Base-by-base conservation (phyloP, 2,797 vertebrate species). In the Pogonophryne albipinna region DNA sequence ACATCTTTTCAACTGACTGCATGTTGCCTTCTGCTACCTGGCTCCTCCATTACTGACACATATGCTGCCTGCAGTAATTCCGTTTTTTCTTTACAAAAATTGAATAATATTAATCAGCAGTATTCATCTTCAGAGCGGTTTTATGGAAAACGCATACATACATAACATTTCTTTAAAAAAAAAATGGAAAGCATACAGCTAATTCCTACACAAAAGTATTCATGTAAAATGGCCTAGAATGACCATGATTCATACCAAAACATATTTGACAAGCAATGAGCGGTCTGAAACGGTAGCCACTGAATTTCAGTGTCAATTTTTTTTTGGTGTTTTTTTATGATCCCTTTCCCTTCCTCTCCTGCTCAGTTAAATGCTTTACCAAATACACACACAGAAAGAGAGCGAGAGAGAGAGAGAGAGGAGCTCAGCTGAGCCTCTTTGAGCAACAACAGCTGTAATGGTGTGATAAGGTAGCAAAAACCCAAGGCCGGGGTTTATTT, bases 391-490 rank as follows among this genome's bases (percentile, higher is more conserved):
- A 27, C 27, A 27, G 4, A 27, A 5, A 27, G 27, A 27, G 27
- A 27, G 27, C 1, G 27, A 27, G 27, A 27, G 27, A 27, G 27
- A 27, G 27, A 23, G 23, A 65, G 23, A 23, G 23, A 23, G 23
- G 23, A 23, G 78, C 55, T 69, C 79, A 73, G 76, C 74, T 86
- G 76, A 90, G 86, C 79, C 76, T 83, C 63, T 83, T 70, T 78
- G 79, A 89, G 82, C 79, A 84, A 53, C 66, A 84, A 50, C 93
- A 90, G 89, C 92, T 93, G 91, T 84, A 87, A 62, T 72, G 53
- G 71, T 80, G 82, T 91, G 93, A 94, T 93, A 93, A 94, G 90
- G 86, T 72, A 85, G 76, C 62, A 76, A 62, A 86, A 88, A 86
- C 66, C 71, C 78, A 81, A 79, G 44, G 66, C 77, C 6, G 49